phyloP scores from a whole-genome alignment of 2,888 invertebrate species.

The Eurois occulta region DNA sequence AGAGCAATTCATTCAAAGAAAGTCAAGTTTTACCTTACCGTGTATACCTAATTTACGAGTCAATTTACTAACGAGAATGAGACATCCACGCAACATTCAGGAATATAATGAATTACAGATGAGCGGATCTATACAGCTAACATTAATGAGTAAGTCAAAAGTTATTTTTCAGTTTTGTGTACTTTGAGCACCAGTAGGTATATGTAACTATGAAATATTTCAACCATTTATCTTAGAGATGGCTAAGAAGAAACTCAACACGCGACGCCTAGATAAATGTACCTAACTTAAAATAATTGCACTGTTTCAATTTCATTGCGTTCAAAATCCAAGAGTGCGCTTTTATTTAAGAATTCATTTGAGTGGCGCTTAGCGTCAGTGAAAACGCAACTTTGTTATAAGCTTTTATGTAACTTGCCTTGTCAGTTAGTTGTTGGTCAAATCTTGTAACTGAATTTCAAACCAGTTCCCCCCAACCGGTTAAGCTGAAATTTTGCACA shows the following conservation, averaged over 20 bases:
- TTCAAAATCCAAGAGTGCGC: no score
- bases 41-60: neutral
- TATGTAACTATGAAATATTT: neutral
- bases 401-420: no score
- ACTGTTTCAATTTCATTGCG: neutral
- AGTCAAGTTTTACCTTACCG: neutral
- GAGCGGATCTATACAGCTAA: neutral
- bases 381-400: neutral
- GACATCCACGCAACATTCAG: neutral
- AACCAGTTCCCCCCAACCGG: no score
- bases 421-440: no score
- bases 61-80: constrained; percentile 1
- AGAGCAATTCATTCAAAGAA: neutral
- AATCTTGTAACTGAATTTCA: no score
- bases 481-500: no score
- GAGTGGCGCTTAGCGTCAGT: neutral
- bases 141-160: neutral
- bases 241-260: neutral
- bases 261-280: neutral
- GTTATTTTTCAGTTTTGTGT: neutral
- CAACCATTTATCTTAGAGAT: neutral
- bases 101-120: constrained; percentile 7
- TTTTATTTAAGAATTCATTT: neutral
- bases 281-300: no score
- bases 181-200: neutral